Base-by-base conservation (phyloP, 2,113 vertebrate species). In the Etia nguti region DNA sequence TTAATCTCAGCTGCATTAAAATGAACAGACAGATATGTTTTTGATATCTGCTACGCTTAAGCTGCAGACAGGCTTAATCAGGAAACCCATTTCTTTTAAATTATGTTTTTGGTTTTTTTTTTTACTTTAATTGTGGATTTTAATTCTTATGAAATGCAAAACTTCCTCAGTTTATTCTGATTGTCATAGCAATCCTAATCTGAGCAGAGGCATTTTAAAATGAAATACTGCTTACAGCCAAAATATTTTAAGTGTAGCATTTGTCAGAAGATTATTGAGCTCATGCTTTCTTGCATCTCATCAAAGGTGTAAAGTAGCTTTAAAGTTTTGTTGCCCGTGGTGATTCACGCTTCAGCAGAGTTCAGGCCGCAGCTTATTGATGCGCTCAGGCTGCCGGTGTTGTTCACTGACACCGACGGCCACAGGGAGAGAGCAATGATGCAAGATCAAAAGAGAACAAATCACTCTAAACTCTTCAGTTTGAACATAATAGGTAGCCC, bases 361-460 rank as follows among this genome's bases (percentile, higher is more conserved):
- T 84, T 90, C 57, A 80, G 62, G 15, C 70, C 20, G 56, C 85
- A 83, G 56, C 81, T 88, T 48, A 89, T 57, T 86, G 89, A 88
- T 88, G 83, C 13, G 10, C 79, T 70, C 54, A 85, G 36, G 75
- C 83, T 54, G 73, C 34, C 41, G 16, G 81, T 79, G 87, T 81
- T 80, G 73, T 59, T 89, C 86, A 26, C 57, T 80, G 75, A 81
- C 80, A 83, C 86, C 26, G 13, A 38, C 22, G 31, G 55, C 68
- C 59, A 79, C 10, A 10, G 43, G 80, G 59, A 82, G 83, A 81
- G 57, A 86, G 86, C 73, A 86, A 38, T 52, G 81, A 90, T 68
- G 77, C 75, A 82, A 52, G 48, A 89, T 85, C 70, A 82, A 85
- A 89, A 83, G 85, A 83, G 62, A 57, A 89, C 20, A 88, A 90